Evolutionary conservation across 2,888 invertebrate species (phyloP).

Genomic region (Bruchidius siliquastri): DNA sequence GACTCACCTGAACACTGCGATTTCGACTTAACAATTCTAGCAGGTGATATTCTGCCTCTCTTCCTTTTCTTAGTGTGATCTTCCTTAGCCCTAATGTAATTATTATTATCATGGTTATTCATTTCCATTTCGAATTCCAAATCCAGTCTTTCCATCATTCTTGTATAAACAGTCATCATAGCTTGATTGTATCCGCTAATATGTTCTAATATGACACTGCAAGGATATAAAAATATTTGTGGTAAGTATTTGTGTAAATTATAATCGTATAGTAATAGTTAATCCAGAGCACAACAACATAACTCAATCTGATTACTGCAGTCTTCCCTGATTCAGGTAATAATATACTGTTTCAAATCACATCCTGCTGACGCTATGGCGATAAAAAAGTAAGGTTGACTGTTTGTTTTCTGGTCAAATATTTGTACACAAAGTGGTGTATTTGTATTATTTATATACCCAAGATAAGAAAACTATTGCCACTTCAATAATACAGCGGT

Average conservation of each 20-base stretch:
- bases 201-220: not conserved
- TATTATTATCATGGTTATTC: not conserved
- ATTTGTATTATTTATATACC: too few relatives aligned
- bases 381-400: too few relatives aligned
- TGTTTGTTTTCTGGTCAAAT: too few relatives aligned
- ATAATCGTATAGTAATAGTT: too few relatives aligned
- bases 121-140: constrained; percentile 34
- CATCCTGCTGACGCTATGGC: too few relatives aligned
- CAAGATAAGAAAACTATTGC: too few relatives aligned
- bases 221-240: not conserved
- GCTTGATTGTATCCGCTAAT: constrained; percentile 53
- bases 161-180: constrained; percentile 52
- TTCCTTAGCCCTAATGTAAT: not conserved
- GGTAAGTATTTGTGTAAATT: not conserved
- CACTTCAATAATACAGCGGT: too few relatives aligned
- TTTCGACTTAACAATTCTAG: constrained; percentile 6
- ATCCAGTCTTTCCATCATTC: constrained; percentile 50
- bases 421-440: too few relatives aligned
- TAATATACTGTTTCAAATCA: too few relatives aligned
- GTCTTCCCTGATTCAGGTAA: too few relatives aligned
- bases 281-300: too few relatives aligned
- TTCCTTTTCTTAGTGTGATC: constrained; percentile 1
- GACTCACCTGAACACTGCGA: not conserved
- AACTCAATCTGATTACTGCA: too few relatives aligned
- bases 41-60: constrained; percentile 1